Conservation (phyloP, 1,140 invertebrate genomes). For the Thaumetopoea pityocampa region DNA sequence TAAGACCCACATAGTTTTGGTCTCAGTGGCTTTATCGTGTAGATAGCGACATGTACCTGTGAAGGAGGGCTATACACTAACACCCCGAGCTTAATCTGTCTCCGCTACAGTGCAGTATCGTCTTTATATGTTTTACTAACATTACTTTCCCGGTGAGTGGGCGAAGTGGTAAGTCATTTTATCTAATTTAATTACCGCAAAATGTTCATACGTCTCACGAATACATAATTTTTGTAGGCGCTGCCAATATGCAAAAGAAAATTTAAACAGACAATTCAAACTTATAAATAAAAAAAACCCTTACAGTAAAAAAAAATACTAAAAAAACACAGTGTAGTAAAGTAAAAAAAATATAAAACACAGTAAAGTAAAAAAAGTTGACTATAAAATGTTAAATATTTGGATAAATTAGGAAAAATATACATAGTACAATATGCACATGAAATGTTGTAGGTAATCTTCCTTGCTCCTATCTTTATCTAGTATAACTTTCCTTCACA, state of each 20-base stretch:
- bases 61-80: conserved; percentile 52
- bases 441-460: neutral
- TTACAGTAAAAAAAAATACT: no score
- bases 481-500: conserved; percentile 48
- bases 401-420: neutral
- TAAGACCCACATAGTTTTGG: conserved; percentile 7
- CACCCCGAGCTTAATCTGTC: conserved; percentile 26
- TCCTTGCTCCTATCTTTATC: neutral
- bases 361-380: no score
- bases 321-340: no score
- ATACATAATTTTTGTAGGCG: no score
- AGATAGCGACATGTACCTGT: conserved; percentile 32
- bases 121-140: conserved; percentile 40
- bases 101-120: conserved; percentile 22
- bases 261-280: no score
- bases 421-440: neutral
- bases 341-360: no score
- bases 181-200: no score
- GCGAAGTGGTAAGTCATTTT: conserved; percentile 16
- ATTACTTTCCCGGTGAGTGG: conserved; percentile 20
- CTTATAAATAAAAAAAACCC: no score
- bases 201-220: no score
- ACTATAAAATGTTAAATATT: no score
- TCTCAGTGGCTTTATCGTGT: conserved; percentile 7
- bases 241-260: no score